A percentile compares a stretch with the other conserved stretches of the same genome.
phyloP scores from a whole-genome alignment of 2,113 vertebrate genomes.

The Etheostoma cragini region DNA sequence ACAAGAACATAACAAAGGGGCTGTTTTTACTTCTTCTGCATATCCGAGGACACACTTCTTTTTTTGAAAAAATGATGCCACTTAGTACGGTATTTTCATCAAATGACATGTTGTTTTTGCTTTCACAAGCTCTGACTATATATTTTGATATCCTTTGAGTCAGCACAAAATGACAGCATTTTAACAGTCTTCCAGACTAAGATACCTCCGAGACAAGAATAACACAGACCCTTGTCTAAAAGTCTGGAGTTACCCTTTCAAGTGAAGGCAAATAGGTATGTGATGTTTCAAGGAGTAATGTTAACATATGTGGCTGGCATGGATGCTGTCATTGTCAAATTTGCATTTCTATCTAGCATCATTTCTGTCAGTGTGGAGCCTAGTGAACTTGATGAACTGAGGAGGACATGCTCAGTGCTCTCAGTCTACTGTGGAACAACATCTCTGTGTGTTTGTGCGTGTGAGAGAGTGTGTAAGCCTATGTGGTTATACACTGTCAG shows the following conservation, averaged over 20 bases:
- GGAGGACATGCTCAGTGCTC: constrained; percentile 56
- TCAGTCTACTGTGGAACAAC: constrained; percentile 50
- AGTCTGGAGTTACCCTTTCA: constrained; percentile 65
- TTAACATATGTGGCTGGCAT: constrained; percentile 56
- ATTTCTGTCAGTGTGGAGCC: constrained; percentile 69
- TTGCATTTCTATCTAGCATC: constrained; percentile 71
- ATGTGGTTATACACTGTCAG: no score
- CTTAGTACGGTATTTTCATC: constrained; percentile 21
- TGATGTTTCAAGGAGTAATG: constrained; percentile 57
- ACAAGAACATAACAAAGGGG: constrained; percentile 39
- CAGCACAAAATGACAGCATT: constrained; percentile 60
- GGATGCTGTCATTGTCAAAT: constrained; percentile 63
- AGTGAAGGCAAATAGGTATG: constrained; percentile 65
- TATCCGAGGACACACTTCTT: constrained; percentile 30
- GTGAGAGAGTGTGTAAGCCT: no score
- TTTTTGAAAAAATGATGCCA: constrained; percentile 29
- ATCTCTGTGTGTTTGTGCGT: constrained; percentile 31
- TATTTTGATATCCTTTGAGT: constrained; percentile 71
- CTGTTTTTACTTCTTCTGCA: constrained; percentile 1
- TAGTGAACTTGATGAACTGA: constrained; percentile 79
- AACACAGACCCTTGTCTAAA: constrained; percentile 62
- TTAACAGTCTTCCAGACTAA: constrained; percentile 50
- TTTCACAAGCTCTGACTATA: constrained; percentile 44
- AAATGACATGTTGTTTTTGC: constrained; percentile 25
- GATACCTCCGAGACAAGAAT: constrained; percentile 53